Evolutionary conservation across 2,888 invertebrate species (phyloP).

Genomic region (Idaea straminata): DNA sequence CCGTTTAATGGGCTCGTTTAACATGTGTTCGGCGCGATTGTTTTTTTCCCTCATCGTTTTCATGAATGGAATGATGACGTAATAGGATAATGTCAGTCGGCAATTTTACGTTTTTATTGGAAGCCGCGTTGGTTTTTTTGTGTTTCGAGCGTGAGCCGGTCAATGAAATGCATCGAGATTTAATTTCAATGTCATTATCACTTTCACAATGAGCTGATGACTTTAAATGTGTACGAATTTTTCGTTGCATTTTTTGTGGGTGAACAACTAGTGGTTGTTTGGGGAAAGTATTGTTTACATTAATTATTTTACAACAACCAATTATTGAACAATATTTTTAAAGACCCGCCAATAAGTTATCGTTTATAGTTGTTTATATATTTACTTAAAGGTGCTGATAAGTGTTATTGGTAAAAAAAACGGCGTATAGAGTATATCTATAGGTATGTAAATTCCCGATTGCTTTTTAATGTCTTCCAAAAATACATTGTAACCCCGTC

Average conservation of each 20-base stretch:
- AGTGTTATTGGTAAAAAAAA: too few species aligned
- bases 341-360: too few species aligned
- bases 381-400: too few species aligned
- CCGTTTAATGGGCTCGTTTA: constrained; percentile 72
- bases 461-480: constrained; percentile 20
- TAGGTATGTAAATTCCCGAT: constrained; percentile 3
- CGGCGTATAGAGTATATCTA: too few species aligned
- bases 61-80: constrained; percentile 79
- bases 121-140: constrained; percentile 66
- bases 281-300: constrained; percentile 7
- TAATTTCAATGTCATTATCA: constrained; percentile 80
- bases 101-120: constrained; percentile 79
- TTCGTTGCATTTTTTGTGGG: constrained; percentile 14
- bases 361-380: too few species aligned
- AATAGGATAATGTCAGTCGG: constrained; percentile 78
- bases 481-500: constrained; percentile 27
- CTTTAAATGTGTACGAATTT: constrained; percentile 29
- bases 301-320: constrained; percentile 2
- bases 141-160: constrained; percentile 63
- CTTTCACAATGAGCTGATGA: constrained; percentile 70
- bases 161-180: constrained; percentile 75
- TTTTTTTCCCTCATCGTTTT: constrained; percentile 72
- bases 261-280: not conserved
- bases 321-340: too few species aligned
- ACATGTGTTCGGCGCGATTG: constrained; percentile 76